Percentiles rank a stretch among this genome's conserved stretches.
Evolutionary conservation across 2,113 vertebrate species (phyloP).

Genomic region (Lethenteron reissneri): DNA sequence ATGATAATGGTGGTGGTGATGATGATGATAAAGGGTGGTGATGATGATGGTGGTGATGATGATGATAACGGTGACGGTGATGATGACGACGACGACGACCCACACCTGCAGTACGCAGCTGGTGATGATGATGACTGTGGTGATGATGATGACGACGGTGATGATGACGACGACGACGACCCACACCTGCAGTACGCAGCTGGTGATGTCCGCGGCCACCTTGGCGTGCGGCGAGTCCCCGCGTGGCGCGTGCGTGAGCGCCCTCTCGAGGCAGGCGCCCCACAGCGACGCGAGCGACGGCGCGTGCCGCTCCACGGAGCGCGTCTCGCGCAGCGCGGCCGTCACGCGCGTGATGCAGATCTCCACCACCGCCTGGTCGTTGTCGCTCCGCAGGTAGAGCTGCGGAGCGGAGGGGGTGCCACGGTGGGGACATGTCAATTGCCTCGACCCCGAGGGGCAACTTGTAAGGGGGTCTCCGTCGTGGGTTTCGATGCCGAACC

Average conservation of each 20-base stretch:
- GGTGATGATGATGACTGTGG: conserved; percentile 27
- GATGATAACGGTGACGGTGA: too few species aligned
- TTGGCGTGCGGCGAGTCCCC: conserved; percentile 70
- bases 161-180: too few species aligned
- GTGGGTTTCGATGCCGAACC: too few species aligned
- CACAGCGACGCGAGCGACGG: conserved; percentile 57
- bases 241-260: conserved; percentile 39
- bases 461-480: too few species aligned
- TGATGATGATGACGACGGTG: too few species aligned
- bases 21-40: too few species aligned
- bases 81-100: too few species aligned
- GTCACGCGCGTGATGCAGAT: conserved; percentile 85
- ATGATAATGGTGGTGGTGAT: too few species aligned
- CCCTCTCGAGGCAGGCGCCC: conserved; percentile 77
- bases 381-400: conserved; percentile 81
- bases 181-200: conserved; percentile 72
- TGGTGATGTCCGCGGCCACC: conserved; percentile 87
- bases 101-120: conserved; percentile 81
- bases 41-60: too few species aligned
- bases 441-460: too few species aligned
- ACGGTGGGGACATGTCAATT: too few species aligned
- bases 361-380: conserved; percentile 87
- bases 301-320: conserved; percentile 54
- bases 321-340: conserved; percentile 60
- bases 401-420: conserved; percentile 14